These are phyloP conservation scores for Tetramorium simillimum DNA, from an alignment of 1,140 invertebrate species.

Conservation along the genomic window DNA sequence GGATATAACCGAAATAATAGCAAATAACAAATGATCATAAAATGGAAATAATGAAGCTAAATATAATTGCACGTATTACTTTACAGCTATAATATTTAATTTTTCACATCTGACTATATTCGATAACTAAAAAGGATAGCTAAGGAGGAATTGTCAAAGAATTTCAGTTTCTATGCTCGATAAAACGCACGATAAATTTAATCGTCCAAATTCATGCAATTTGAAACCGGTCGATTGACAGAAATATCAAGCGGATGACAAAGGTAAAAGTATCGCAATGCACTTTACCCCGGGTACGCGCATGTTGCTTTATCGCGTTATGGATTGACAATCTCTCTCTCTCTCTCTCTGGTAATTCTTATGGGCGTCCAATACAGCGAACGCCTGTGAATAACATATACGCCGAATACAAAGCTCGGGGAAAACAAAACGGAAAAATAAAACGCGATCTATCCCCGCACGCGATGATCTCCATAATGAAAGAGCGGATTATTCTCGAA, in stretches of 20 bases:
- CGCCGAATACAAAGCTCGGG: neutral
- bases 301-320: neutral
- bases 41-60: slow-evolving; percentile 7
- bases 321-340: slow-evolving; percentile 11
- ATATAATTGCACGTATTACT: slow-evolving; percentile 15
- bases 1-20: neutral
- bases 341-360: slow-evolving; percentile 16
- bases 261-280: slow-evolving; percentile 17
- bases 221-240: neutral
- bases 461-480: slow-evolving; percentile 41
- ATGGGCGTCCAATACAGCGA: slow-evolving; percentile 3
- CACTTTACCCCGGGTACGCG: neutral
- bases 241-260: slow-evolving; percentile 22
- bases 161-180: neutral
- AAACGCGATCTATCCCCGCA: slow-evolving; percentile 8
- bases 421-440: slow-evolving; percentile 41
- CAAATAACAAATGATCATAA: slow-evolving; percentile 17
- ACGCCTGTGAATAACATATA: slow-evolving; percentile 23
- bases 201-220: slow-evolving; percentile 2
- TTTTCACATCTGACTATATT: neutral
- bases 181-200: slow-evolving; percentile 18
- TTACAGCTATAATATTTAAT: slow-evolving; percentile 7
- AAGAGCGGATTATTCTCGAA: slow-evolving; percentile 48
- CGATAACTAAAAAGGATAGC: neutral
- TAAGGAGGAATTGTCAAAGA: neutral